Percentiles rank a stretch among this genome's conserved stretches.
phyloP scores from a whole-genome alignment of 2,113 vertebrate genomes.

The Gavia stellata region DNA sequence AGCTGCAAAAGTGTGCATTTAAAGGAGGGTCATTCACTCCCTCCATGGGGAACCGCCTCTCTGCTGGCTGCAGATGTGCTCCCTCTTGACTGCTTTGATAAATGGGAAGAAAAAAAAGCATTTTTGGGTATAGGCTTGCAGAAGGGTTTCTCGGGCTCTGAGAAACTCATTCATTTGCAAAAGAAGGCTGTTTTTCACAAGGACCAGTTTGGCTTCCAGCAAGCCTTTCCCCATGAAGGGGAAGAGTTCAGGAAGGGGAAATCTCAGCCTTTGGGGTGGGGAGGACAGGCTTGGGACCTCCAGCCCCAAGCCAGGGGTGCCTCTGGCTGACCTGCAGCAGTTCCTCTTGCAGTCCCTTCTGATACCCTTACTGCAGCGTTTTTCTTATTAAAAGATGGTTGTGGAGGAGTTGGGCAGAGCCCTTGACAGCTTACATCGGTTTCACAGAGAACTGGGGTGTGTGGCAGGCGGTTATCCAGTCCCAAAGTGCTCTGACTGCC shows the following conservation, averaged over 20 bases:
- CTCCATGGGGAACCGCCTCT: background rate
- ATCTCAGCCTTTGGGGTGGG: background rate
- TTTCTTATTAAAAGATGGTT: background rate
- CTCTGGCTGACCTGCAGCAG: background rate
- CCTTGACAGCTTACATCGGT: background rate
- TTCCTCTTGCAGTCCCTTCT: background rate
- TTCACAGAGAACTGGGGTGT: background rate
- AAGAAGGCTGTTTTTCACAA: background rate
- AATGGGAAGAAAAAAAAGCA: background rate
- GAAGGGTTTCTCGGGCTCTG: background rate
- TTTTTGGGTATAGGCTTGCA: background rate
- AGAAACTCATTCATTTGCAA: background rate
- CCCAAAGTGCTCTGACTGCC: background rate
- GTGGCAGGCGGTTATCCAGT: background rate
- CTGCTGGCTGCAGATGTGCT: background rate
- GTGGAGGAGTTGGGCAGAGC: background rate
- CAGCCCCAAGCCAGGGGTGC: background rate
- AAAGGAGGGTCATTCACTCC: background rate
- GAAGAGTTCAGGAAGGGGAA: background rate
- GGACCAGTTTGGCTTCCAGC: background rate
- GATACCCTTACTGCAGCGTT: background rate
- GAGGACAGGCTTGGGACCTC: background rate
- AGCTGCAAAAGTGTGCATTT: background rate
- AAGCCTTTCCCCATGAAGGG: background rate
- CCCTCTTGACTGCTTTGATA: background rate